These are phyloP conservation scores for Platerodrilus igneus DNA, from an alignment of 2,888 invertebrate genomes.

Conservation along the genomic window DNA sequence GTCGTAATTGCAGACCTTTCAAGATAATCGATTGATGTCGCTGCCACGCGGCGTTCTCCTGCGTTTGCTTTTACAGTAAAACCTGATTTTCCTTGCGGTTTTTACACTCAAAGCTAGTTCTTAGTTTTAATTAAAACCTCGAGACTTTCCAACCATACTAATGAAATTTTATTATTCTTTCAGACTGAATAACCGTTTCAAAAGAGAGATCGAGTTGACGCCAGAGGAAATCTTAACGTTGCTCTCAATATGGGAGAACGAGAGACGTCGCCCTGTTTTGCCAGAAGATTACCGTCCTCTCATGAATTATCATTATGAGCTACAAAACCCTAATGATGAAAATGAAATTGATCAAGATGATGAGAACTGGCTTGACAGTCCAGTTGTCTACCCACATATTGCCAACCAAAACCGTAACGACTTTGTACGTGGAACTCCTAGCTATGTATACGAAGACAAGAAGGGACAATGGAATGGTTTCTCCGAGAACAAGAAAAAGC, in stretches of 20 bases:
- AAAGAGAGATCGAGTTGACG: constrained; percentile 58
- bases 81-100: neutral
- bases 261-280: constrained; percentile 49
- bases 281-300: constrained; percentile 41
- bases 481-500: constrained; percentile 46
- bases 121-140: no score
- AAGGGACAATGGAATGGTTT: constrained; percentile 33
- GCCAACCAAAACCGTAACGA: constrained; percentile 46
- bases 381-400: constrained; percentile 52
- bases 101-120: neutral
- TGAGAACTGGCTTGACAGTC: constrained; percentile 56
- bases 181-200: constrained; percentile 48
- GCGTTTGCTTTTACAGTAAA: no score
- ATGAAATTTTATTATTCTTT: constrained; percentile 20
- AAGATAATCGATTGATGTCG: constrained; percentile 1
- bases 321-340: constrained; percentile 48
- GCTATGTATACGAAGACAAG: constrained; percentile 37
- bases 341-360: constrained; percentile 54
- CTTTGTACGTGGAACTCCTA: constrained; percentile 40
- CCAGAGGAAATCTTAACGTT: constrained; percentile 59
- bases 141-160: no score
- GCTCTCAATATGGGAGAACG: constrained; percentile 58
- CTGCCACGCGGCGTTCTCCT: neutral
- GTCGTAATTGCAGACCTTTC: constrained; percentile 3
- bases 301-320: constrained; percentile 50